Base-by-base conservation (phyloP, 2,113 vertebrate genomes). In the Lathamus discolor region DNA sequence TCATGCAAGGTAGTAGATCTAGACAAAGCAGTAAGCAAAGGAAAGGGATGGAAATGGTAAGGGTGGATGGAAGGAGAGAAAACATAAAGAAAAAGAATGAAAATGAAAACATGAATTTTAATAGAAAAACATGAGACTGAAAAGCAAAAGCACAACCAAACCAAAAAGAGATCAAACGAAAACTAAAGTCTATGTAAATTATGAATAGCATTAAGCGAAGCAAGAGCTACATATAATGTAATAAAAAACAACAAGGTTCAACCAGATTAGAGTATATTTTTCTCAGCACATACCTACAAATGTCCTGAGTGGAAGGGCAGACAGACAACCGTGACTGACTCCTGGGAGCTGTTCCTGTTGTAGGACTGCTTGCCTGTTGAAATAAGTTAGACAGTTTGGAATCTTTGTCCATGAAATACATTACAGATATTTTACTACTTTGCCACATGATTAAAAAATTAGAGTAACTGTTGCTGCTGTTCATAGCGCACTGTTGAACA, bases 351-450 rank as follows among this genome's bases (percentile, higher is more conserved):
- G 98, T 96, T 89, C 98, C 99, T 84, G 98, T 97, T 25, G 99
- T 99, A 67, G 99, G 99, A 91, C 98, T 99, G 96, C 99, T 99
- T 83, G 98, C 99, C 99, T 99, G 98, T 97, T 99, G 98, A 93
- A 98, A 98, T 73, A 98, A 98, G 92, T 98, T 98, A 93, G 97
- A 98, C 49, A 98, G 87, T 97, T 98, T 98, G 97, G 98, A 98
- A 94, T 98, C 98, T 96, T 98, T 98, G 83, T 98, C 98, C 83
- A 98, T 93, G 87, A 98, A 98, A 96, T 98, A 98, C 97, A 98
- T 97, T 44, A 95, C 97, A 54, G 98, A 98, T 95, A 98, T 98
- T 96, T 98, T 98, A 74, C 83, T 97, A 92, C 77, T 98, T 96
- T 98, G 82, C 97, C 98, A 98, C 98, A 98, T 98, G 94, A 97